Evolutionary conservation across 2,888 invertebrate genomes (phyloP).

Genomic region (Keiferia lycopersicella): DNA sequence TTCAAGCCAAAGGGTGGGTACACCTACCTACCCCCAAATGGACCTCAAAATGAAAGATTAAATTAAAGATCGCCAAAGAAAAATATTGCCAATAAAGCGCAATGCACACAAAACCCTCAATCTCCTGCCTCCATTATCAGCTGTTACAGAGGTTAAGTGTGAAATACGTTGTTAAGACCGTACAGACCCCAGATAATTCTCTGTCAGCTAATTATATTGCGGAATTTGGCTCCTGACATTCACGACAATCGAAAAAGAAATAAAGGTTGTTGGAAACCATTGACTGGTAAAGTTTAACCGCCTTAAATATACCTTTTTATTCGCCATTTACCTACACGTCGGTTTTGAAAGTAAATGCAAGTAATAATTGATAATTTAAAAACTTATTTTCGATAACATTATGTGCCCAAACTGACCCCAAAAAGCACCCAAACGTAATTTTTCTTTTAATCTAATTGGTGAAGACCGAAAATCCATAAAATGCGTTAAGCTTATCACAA

Average conservation of each 20-base stretch:
- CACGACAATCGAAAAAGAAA: conserved; percentile 14
- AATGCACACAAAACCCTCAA: neutral
- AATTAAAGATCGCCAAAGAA: too few species aligned
- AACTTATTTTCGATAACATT: neutral
- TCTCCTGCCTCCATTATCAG: neutral
- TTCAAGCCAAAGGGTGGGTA: too few species aligned
- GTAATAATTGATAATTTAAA: too few species aligned
- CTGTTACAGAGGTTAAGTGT: conserved; percentile 20
- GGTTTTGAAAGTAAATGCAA: neutral
- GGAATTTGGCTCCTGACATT: conserved; percentile 23
- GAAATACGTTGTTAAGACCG: conserved; percentile 26
- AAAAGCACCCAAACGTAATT: conserved; percentile 12
- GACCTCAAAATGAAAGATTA: too few species aligned
- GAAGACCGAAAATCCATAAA: conserved; percentile 25
- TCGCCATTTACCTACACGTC: neutral
- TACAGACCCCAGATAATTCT: conserved; percentile 28
- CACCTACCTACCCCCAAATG: too few species aligned
- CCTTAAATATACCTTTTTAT: neutral
- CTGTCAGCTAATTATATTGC: conserved; percentile 24
- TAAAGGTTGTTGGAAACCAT: conserved; percentile 1
- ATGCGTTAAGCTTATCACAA: conserved; percentile 23
- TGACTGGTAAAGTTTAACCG: neutral
- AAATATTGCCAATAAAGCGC: neutral
- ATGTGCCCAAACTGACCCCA: conserved; percentile 7
- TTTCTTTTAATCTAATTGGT: conserved; percentile 23